A percentile compares a stretch with the other conserved stretches of the same genome.
These are phyloP conservation scores for Panulirus ornatus DNA, from an alignment of 1,140 invertebrate species.

Conservation along the genomic window DNA sequence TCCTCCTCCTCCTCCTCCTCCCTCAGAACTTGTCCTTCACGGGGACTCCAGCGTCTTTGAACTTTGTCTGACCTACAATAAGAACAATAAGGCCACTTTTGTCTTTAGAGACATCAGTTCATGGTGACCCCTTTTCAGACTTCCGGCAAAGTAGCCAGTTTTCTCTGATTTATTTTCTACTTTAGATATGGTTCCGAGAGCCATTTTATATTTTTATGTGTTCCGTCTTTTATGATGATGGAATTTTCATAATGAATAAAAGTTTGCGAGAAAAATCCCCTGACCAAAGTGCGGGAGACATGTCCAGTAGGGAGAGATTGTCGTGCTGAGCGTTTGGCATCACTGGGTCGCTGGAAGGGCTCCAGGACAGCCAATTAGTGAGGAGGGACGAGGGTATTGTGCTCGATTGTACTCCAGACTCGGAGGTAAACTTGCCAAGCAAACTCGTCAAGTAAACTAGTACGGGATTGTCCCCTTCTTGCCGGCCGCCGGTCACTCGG, in stretches of 20 bases:
- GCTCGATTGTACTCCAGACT: conserved; percentile 63
- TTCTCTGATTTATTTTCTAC: neutral
- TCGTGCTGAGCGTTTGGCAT: neutral
- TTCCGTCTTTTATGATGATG: neutral
- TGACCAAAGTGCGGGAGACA: neutral
- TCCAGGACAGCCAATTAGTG: conserved; percentile 59
- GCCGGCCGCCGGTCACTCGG: conserved; percentile 34
- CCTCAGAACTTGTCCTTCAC: neutral
- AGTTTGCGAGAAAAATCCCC: neutral
- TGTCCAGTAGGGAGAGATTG: neutral
- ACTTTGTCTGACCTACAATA: neutral
- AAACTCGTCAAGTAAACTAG: conserved; percentile 63
- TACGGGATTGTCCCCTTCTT: conserved; percentile 38
- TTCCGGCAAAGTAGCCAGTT: neutral
- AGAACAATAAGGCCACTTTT: conserved; percentile 12
- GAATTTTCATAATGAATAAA: neutral
- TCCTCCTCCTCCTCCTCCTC: neutral
- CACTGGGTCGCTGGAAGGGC: conserved; percentile 15
- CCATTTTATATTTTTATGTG: neutral
- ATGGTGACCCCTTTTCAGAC: neutral
- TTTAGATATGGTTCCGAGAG: neutral
- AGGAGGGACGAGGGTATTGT: conserved; percentile 50
- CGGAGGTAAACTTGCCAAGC: conserved; percentile 57
- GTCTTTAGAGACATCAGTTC: conserved; percentile 4
- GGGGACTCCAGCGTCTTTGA: neutral